Conservation (phyloP, 2,113 vertebrate species). For the Scatophagus argus region DNA sequence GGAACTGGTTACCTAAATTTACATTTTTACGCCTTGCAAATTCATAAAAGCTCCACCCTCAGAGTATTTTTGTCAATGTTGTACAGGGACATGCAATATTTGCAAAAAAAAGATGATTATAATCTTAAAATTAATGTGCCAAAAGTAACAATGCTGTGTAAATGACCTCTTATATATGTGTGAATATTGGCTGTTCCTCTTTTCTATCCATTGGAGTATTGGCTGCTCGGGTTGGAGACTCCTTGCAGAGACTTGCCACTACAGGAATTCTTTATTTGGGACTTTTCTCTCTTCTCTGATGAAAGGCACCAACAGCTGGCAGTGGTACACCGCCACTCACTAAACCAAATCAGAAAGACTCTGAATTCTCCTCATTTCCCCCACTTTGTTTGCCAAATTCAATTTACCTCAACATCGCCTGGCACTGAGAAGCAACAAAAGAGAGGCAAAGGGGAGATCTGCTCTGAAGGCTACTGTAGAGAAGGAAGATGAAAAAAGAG, state of each 20-base stretch:
- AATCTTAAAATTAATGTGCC: slow-evolving; percentile 91
- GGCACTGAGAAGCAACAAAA: slow-evolving; percentile 89
- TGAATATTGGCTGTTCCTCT: slow-evolving; percentile 89
- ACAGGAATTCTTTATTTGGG: slow-evolving; percentile 91
- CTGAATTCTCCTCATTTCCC: slow-evolving; percentile 83
- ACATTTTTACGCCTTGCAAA: slow-evolving; percentile 86
- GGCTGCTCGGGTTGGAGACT: slow-evolving; percentile 90
- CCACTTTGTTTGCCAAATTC: slow-evolving; percentile 92
- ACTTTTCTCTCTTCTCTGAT: slow-evolving; percentile 86
- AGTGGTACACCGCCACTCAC: slow-evolving; percentile 88
- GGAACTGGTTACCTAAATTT: slow-evolving; percentile 89
- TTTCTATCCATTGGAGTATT: slow-evolving; percentile 88
- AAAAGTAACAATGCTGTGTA: slow-evolving; percentile 99
- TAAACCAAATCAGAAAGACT: slow-evolving; percentile 94
- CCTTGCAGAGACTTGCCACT: slow-evolving; percentile 90
- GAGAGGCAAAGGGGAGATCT: slow-evolving; percentile 74
- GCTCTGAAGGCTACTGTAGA: slow-evolving; percentile 76
- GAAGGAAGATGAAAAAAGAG: slow-evolving; percentile 64
- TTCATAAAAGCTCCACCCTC: slow-evolving; percentile 82
- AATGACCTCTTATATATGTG: slow-evolving; percentile 88
- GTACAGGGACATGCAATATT: slow-evolving; percentile 98
- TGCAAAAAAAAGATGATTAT: slow-evolving; percentile 88
- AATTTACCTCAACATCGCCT: slow-evolving; percentile 96
- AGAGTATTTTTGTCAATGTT: slow-evolving; percentile 89
- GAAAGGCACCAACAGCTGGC: slow-evolving; percentile 94